Base-by-base conservation (phyloP, 2,113 vertebrate genomes). In the Hiodon alosoides region DNA sequence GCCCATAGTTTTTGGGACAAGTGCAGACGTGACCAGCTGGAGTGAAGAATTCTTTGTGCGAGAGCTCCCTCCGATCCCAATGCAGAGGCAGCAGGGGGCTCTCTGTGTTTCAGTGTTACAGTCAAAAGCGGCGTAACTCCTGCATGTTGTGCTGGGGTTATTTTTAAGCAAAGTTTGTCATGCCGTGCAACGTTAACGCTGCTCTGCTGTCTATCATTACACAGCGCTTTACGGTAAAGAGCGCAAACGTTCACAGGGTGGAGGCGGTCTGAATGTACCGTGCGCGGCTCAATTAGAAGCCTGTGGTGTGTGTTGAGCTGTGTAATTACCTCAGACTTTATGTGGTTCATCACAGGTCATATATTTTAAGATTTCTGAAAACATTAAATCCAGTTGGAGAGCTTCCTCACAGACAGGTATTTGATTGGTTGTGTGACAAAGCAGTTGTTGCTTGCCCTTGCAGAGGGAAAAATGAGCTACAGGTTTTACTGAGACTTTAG, bases 281-380 rank as follows among this genome's bases (percentile, higher is more conserved):
- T 10, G 46, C 16, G 70, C 47, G n/a, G 46, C 53, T 51, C 60
- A 64, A 65, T 53, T 6, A 59, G 31, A 67, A 58, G 64, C 61
- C 73, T 58, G 53, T 17, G 65, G 52, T 6, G 52, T 67, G 7
- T 8, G 62, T 54, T 47, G 13, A 10, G 14, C n/a, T 67, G 16
- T 46, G 64, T 57, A 67, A 75, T 75, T 75, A 68, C 31, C 64
- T 58, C n/a, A 9, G 73, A 47, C 31, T 66, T 66, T 64, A n/a
- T 62, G 13, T 64, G 60, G 60, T 55, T 65, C 52, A 54, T 46
- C 46, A 14, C 69, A 57, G 57, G 62, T 55, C 13, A 13, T 57
- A 50, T 75, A 75, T 67, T 75, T 65, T 54, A 9, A 13, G 61
- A 67, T 10, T n/a, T 47, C 50, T 66, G 72, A 50, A 50, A 67